Conservation (phyloP, 2,888 invertebrate species). For the Pantelozetes paolii region DNA sequence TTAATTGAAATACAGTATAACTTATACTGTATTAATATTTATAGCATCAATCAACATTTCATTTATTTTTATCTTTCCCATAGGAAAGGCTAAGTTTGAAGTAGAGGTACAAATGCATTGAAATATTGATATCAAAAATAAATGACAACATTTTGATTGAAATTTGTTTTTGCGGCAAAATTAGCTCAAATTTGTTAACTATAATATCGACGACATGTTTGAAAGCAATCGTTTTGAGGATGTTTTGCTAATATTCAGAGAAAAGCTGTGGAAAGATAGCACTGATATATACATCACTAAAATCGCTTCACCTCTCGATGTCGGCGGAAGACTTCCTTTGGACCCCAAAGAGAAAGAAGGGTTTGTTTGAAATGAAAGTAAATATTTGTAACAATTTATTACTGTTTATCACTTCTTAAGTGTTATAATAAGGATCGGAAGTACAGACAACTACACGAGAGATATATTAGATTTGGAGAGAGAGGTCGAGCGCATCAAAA, state of each 20-base stretch:
- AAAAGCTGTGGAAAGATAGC: slow-evolving; percentile 68
- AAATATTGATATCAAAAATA: background rate
- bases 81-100: slow-evolving; percentile 52
- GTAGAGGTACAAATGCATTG: slow-evolving; percentile 59
- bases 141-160: background rate
- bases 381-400: too few relatives aligned
- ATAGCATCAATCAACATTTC: background rate
- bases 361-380: slow-evolving; percentile 56
- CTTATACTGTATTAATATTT: too few relatives aligned
- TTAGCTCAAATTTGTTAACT: slow-evolving; percentile 74
- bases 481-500: slow-evolving; percentile 72
- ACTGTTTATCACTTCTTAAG: too few relatives aligned
- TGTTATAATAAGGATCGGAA: slow-evolving; percentile 75
- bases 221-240: slow-evolving; percentile 67
- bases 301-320: slow-evolving; percentile 74
- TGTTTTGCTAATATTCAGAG: slow-evolving; percentile 69
- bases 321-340: slow-evolving; percentile 75
- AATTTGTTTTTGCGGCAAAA: too few relatives aligned
- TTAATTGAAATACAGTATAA: too few relatives aligned
- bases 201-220: slow-evolving; percentile 81
- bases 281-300: slow-evolving; percentile 70
- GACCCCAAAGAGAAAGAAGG: slow-evolving; percentile 81
- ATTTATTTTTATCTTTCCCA: background rate
- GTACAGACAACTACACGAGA: slow-evolving; percentile 66
- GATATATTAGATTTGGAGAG: slow-evolving; percentile 59